Evolutionary conservation across 2,797 vertebrate genomes (phyloP).

Genomic region (Todus mexicanus): DNA sequence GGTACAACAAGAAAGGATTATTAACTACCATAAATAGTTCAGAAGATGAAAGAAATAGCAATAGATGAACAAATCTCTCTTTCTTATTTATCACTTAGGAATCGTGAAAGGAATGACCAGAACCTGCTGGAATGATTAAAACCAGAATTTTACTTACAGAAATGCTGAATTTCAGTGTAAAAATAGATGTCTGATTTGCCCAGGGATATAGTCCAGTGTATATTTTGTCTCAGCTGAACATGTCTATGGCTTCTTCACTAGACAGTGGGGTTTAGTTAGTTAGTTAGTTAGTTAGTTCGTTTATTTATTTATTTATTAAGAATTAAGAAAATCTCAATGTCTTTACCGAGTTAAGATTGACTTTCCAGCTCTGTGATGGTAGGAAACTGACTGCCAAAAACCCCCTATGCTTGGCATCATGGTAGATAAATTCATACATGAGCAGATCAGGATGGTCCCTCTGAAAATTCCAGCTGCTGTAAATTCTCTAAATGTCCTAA

Average conservation of each 20-base stretch:
- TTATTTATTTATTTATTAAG: not conserved
- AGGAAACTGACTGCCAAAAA: not conserved
- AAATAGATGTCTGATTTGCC: not conserved
- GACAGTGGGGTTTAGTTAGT: not conserved
- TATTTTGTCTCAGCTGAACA: not conserved
- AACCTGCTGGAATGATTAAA: not conserved
- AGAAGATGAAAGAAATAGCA: not conserved
- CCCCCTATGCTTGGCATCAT: accelerated
- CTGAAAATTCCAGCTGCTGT: not conserved
- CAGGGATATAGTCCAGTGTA: not conserved
- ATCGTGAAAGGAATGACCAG: not conserved
- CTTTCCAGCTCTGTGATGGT: not conserved
- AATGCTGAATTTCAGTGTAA: not conserved
- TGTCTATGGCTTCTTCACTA: not conserved
- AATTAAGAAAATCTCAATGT: not conserved
- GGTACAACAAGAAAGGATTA: not conserved
- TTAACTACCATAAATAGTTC: not conserved
- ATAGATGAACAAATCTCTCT: not conserved
- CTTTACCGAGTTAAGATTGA: not conserved
- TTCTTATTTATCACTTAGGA: not conserved
- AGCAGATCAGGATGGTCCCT: not conserved
- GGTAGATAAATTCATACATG: not conserved
- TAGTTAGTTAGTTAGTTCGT: not conserved
- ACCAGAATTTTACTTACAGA: not conserved
- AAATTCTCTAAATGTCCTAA: not conserved